These are phyloP conservation scores for Apamea epomidion DNA, from an alignment of 2,888 invertebrate species.

Conservation along the genomic window DNA sequence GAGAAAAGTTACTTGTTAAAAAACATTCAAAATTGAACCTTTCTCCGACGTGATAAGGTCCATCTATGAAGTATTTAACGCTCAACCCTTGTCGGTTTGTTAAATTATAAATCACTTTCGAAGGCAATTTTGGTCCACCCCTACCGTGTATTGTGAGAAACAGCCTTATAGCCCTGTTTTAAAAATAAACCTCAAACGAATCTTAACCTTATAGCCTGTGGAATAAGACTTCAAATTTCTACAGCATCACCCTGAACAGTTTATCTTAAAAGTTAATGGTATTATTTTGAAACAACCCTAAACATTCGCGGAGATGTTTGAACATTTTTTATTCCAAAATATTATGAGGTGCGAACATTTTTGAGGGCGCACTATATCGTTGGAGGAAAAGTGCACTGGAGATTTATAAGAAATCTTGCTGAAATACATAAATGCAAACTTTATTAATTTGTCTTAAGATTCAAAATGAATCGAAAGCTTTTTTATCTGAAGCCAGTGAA, in stretches of 20 bases:
- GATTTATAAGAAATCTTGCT: not conserved
- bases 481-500: not conserved
- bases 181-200: constrained; percentile 27
- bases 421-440: not conserved
- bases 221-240: constrained; percentile 21
- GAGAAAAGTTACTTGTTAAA: constrained; percentile 6
- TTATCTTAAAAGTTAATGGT: constrained; percentile 24
- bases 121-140: constrained; percentile 52
- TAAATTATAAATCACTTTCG: constrained; percentile 50
- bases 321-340: constrained; percentile 22
- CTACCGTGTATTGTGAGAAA: constrained; percentile 43
- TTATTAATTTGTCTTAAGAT: not conserved
- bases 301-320: constrained; percentile 17
- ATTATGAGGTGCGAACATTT: constrained; percentile 31
- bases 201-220: constrained; percentile 7
- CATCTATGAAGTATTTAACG: not conserved
- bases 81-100: constrained; percentile 20
- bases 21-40: constrained; percentile 25
- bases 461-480: not conserved
- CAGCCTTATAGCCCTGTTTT: constrained; percentile 10
- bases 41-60: constrained; percentile 10
- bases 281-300: constrained; percentile 26
- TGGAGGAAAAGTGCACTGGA: not conserved
- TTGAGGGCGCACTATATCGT: constrained; percentile 8
- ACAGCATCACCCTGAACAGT: constrained; percentile 1